Evolutionary conservation across 2,113 vertebrate species (phyloP).

Genomic region (Myrmecobius fasciatus): DNA sequence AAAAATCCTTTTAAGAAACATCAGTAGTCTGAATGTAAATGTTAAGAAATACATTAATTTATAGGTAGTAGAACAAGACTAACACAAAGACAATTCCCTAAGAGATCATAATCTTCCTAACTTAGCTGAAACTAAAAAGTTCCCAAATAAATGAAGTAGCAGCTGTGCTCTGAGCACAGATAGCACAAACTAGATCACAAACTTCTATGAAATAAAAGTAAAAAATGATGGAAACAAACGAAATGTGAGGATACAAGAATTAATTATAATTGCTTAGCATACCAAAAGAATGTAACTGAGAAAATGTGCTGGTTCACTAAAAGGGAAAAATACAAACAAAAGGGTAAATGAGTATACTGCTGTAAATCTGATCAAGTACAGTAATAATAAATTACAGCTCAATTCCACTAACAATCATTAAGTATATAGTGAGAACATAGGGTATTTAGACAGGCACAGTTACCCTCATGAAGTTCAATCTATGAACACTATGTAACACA

Average conservation of each 20-base stretch:
- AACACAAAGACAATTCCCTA: neutral
- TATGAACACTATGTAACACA: neutral
- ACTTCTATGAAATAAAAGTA: neutral
- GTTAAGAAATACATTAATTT: neutral
- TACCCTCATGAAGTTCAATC: neutral
- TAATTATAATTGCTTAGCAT: too few species aligned
- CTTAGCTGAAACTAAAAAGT: neutral
- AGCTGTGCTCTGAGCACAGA: neutral
- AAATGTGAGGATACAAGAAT: neutral
- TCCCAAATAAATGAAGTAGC: neutral
- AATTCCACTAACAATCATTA: neutral
- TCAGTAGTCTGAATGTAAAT: neutral
- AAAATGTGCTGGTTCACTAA: neutral
- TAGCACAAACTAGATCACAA: neutral
- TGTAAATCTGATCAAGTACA: neutral
- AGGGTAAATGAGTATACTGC: neutral
- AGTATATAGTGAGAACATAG: neutral
- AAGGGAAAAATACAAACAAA: slow-evolving; percentile 16
- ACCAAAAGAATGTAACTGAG: neutral
- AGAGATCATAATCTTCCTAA: slow-evolving; percentile 12
- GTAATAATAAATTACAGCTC: neutral
- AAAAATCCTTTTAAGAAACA: neutral
- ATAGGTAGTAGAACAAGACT: neutral
- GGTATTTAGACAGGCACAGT: neutral
- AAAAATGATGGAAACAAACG: neutral